phyloP scores from a whole-genome alignment of 2,797 vertebrate genomes.

The Myoxocephalus aenaeus region DNA sequence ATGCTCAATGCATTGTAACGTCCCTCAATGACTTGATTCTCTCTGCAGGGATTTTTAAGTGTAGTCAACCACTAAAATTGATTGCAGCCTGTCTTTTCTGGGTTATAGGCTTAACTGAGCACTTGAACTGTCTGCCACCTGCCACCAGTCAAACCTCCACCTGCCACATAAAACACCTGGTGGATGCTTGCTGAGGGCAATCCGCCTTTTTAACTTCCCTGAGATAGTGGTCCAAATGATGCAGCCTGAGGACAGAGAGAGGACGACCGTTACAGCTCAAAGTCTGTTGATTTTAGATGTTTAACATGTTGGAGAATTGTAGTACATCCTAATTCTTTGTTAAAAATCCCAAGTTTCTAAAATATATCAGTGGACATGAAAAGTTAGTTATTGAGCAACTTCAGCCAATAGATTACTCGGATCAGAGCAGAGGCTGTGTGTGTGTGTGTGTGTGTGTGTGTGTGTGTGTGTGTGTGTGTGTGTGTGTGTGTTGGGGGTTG shows the following conservation, averaged over 20 bases:
- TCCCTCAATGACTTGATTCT: neutral
- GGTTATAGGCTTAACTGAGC: slow-evolving; percentile 32
- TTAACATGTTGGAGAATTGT: neutral
- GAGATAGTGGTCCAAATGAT: slow-evolving; percentile 51
- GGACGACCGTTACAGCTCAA: slow-evolving; percentile 1
- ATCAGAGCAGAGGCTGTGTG: neutral
- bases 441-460: neutral
- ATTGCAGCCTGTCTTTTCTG: slow-evolving; percentile 19
- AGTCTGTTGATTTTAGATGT: neutral
- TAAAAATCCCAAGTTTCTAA: neutral
- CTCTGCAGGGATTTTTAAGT: slow-evolving; percentile 16
- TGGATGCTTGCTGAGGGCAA: slow-evolving; percentile 47
- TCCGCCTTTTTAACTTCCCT: slow-evolving; percentile 50
- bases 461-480: slow-evolving; percentile 4
- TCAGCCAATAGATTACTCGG: neutral
- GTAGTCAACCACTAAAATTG: slow-evolving; percentile 25
- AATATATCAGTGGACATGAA: neutral
- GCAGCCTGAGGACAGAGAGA: slow-evolving; percentile 38
- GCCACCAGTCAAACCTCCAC: slow-evolving; percentile 75
- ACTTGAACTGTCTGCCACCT: slow-evolving; percentile 65
- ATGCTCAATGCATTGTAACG: neutral
- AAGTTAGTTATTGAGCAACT: neutral
- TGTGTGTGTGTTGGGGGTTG: neutral
- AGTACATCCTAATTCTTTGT: neutral
- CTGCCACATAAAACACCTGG: slow-evolving; percentile 76